A percentile compares a stretch with the other conserved stretches of the same genome.
These are phyloP conservation scores for Betta splendens DNA, from an alignment of 2,797 vertebrate genomes.

Conservation along the genomic window DNA sequence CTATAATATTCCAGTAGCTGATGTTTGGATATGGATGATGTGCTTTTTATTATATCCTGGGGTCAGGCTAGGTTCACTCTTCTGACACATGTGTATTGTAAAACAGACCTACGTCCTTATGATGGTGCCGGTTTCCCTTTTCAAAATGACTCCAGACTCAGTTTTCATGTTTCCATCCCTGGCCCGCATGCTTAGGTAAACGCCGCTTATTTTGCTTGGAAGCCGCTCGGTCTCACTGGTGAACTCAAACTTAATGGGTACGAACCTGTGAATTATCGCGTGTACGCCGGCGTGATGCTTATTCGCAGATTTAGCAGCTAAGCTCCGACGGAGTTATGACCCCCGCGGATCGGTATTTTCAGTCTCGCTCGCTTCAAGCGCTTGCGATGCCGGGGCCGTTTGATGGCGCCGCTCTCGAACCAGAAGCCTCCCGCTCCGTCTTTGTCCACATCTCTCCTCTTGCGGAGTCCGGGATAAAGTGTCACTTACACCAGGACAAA, in stretches of 20 bases:
- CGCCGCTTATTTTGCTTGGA: constrained; percentile 12
- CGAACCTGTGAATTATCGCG: neutral
- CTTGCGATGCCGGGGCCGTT: constrained; percentile 33
- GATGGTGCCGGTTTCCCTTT: neutral
- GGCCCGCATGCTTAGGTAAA: neutral
- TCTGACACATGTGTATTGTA: neutral
- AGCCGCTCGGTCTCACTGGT: neutral
- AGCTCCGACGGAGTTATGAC: neutral
- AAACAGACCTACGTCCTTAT: neutral
- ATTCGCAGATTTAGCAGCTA: constrained; percentile 1
- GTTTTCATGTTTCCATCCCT: too few species aligned
- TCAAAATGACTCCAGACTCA: too few species aligned
- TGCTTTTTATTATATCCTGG: neutral
- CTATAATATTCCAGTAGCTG: neutral
- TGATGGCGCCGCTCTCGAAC: constrained; percentile 17
- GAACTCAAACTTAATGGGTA: constrained; percentile 1
- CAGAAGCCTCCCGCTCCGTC: constrained; percentile 31
- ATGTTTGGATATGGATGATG: neutral
- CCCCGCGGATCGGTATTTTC: neutral
- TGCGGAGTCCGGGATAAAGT: constrained; percentile 57
- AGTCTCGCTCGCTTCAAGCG: constrained; percentile 12
- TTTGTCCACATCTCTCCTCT: constrained; percentile 34
- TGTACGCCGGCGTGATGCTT: constrained; percentile 5
- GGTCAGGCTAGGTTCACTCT: too few species aligned
- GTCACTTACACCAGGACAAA: constrained; percentile 76